Base-by-base conservation (phyloP, 1,140 invertebrate species). In the Meloidogyne floridensis region DNA sequence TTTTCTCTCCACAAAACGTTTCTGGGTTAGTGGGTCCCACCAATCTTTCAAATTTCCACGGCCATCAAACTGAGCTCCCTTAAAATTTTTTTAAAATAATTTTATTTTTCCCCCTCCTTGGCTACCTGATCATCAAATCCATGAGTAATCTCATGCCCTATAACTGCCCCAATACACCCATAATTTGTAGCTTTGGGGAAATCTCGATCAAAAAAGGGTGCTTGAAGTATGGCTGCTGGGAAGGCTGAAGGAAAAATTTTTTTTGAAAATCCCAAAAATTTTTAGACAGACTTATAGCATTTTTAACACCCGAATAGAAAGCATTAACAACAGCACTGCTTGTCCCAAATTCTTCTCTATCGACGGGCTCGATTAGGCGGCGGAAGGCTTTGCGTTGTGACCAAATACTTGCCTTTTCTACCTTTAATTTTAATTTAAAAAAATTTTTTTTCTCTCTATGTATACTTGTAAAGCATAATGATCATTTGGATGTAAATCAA, bases 121-220 rank as follows among this genome's bases (percentile, higher is more conserved):
- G 59, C 56, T 75, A 85, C 84, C 72, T 88, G 74, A 59, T 91
- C 91, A 88, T 91, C 91, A 87, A 91, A 91, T 20, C 90, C 91
- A 84, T 92, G 91, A 8, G 91, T 91, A 43, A 92, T 84, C 84
- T 92, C 91, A 85, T 92, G 91, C 5, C 91, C 91, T 87, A 92
- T 91, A 69, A 92, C 91, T 72, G 91, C 90, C 11, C 91, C 91
- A 86, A 92, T 91, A 20, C 90, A 91, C 77, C 91, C 91, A 87
- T 91, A 92, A 81, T 92, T 92, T 5, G 88, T 20, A 9, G 86
- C 87, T 95, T 86, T 86, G 15, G 86, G 86, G 53, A 86, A 86
- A 15, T 83, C 20, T 11, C 47, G 69, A 53, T 88, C 82, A 70
- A 89, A 87, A 81, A 87, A 87, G 9, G 87, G 87, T 20, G 86